Conservation (phyloP, 2,888 invertebrate species). For the Cataglyphis rosenhaueri region DNA sequence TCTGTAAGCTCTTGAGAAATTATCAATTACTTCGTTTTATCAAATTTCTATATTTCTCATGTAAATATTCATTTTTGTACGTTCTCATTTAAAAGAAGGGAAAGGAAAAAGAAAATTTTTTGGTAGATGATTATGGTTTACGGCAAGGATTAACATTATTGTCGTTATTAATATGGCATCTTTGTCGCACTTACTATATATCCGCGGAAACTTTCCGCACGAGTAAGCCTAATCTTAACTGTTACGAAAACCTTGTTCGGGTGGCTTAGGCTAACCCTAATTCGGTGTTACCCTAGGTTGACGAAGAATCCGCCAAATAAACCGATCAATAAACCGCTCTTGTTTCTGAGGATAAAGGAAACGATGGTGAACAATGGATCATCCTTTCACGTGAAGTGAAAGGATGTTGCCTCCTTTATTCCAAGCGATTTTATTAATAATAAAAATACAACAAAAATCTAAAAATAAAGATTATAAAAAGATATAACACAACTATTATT, state of each 20-base stretch:
- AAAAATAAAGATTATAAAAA: not conserved
- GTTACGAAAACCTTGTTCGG: slow-evolving; percentile 54
- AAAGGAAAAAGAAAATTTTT: not conserved
- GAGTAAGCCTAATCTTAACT: slow-evolving; percentile 64
- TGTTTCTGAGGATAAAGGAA: not conserved
- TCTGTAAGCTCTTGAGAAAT: not conserved
- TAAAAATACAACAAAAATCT: not conserved
- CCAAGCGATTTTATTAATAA: not conserved
- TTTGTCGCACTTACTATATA: slow-evolving; percentile 31
- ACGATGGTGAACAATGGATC: not conserved
- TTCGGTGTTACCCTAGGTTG: slow-evolving; percentile 21
- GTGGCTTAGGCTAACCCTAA: slow-evolving; percentile 34
- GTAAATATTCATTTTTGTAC: not conserved
- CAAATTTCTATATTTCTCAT: not conserved
- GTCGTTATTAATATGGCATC: slow-evolving; percentile 74
- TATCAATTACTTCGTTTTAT: not conserved
- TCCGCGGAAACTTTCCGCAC: slow-evolving; percentile 61
- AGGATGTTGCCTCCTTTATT: too few species aligned
- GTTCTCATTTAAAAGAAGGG: slow-evolving; percentile 34
- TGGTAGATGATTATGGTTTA: slow-evolving; percentile 66
- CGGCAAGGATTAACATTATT: slow-evolving; percentile 70
- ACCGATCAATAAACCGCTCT: not conserved
- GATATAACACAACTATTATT: not conserved
- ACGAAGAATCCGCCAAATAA: slow-evolving; percentile 2
- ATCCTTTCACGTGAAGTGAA: not conserved